Evolutionary conservation across 2,888 invertebrate genomes (phyloP).

Genomic region (Brachyptera risi): DNA sequence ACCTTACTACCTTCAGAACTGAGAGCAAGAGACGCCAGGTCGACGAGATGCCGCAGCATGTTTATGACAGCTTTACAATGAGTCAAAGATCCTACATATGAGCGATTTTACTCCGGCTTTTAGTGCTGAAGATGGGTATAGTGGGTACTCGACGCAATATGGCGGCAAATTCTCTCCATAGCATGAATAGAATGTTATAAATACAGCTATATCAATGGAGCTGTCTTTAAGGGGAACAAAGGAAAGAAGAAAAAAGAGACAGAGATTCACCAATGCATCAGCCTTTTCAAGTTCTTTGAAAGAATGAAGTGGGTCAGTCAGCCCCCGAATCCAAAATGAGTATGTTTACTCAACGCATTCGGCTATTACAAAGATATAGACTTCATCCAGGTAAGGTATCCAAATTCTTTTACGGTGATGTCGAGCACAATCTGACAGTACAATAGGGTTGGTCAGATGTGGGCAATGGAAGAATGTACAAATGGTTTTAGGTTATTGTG

Average conservation of each 20-base stretch:
- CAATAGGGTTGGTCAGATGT: too few species aligned
- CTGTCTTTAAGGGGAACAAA: neutral
- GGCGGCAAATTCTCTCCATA: too few species aligned
- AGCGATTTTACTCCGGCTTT: neutral
- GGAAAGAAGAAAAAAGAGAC: conserved; percentile 4
- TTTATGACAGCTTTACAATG: too few species aligned
- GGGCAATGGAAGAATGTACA: too few species aligned
- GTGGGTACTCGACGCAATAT: too few species aligned
- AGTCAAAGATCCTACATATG: too few species aligned
- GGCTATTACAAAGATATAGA: neutral
- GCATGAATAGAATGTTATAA: too few species aligned
- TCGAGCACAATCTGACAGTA: too few species aligned
- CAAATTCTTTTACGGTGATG: neutral
- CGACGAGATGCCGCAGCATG: too few species aligned
- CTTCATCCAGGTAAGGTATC: conserved; percentile 7
- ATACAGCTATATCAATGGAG: neutral
- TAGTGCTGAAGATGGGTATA: neutral
- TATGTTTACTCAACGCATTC: neutral
- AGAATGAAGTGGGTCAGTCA: conserved; percentile 3
- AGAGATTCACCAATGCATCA: neutral
- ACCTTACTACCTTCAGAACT: neutral
- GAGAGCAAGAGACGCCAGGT: too few species aligned
- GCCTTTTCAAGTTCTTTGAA: conserved; percentile 7
- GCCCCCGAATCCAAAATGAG: neutral
- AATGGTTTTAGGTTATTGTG: too few species aligned